Percentiles rank a stretch among this genome's conserved stretches.
phyloP scores from a whole-genome alignment of 1,140 invertebrate genomes.

The Leptinotarsa undecemlineata region DNA sequence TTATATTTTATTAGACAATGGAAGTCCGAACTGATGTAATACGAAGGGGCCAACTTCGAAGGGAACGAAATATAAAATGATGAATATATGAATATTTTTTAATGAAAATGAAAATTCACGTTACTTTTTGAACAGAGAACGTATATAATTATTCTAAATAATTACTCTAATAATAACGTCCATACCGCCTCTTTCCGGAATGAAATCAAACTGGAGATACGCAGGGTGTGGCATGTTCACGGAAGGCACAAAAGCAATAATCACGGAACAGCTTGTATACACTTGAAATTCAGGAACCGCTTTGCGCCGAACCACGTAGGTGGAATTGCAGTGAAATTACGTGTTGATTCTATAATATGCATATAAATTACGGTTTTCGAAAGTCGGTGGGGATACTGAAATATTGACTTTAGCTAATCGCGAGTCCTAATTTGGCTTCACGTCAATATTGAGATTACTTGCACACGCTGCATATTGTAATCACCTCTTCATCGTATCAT shows the following conservation, averaged over 20 bases:
- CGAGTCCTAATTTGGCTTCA: background rate
- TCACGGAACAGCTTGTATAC: slow-evolving; percentile 5
- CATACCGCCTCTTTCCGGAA: background rate
- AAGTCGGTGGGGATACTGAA: background rate
- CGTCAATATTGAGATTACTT: slow-evolving; percentile 3
- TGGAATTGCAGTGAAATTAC: background rate
- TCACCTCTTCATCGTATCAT: background rate
- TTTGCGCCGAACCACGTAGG: background rate
- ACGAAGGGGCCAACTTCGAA: too few species aligned
- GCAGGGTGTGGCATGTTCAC: background rate
- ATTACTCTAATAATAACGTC: too few species aligned
- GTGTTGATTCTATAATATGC: slow-evolving; percentile 6
- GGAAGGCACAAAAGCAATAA: background rate
- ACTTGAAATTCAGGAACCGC: background rate
- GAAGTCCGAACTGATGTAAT: too few species aligned
- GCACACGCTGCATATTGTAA: background rate
- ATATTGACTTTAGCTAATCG: slow-evolving; percentile 3
- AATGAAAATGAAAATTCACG: too few species aligned
- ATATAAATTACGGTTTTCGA: background rate
- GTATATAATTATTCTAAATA: too few species aligned
- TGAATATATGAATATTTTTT: too few species aligned
- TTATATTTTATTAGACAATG: too few species aligned
- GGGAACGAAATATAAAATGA: too few species aligned
- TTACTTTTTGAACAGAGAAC: too few species aligned
- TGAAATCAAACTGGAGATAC: background rate